Percentiles rank a stretch among this genome's conserved stretches.
Evolutionary conservation across 2,797 vertebrate genomes (phyloP).

Genomic region (Cynodonichthys magdalenae): DNA sequence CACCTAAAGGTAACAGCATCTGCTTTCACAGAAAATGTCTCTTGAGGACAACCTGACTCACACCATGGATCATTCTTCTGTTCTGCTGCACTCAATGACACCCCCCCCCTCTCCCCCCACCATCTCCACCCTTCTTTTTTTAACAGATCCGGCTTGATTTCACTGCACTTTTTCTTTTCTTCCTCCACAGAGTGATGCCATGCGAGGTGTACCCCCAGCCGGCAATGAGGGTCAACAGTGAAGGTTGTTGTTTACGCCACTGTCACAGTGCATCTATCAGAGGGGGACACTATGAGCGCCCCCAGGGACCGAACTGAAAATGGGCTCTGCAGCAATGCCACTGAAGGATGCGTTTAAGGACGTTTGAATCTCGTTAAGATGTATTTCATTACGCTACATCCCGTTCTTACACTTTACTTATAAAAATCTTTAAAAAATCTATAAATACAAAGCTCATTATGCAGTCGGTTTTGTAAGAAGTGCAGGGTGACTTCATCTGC

Average conservation of each 20-base stretch:
- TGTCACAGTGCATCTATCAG: conserved; percentile 70
- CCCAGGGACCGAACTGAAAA: conserved; percentile 49
- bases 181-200: conserved; percentile 52
- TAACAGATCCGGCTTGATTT: conserved; percentile 48
- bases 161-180: conserved; percentile 31
- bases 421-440: background rate
- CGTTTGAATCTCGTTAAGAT: conserved; percentile 9
- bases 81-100: conserved; percentile 60
- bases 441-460: background rate
- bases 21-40: conserved; percentile 61
- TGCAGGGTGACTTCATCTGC: no score
- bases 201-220: conserved; percentile 42
- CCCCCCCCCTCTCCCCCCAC: no score
- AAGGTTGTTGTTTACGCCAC: conserved; percentile 60
- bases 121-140: background rate
- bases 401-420: background rate
- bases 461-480: background rate
- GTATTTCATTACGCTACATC: background rate
- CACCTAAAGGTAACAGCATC: conserved; percentile 34
- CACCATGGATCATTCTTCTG: conserved; percentile 46
- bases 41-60: conserved; percentile 66
- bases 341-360: conserved; percentile 27
- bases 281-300: conserved; percentile 45
- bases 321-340: conserved; percentile 38
- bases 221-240: conserved; percentile 58